Base-by-base conservation (phyloP, 2,888 invertebrate genomes). In the Oconnorella tubifera region DNA sequence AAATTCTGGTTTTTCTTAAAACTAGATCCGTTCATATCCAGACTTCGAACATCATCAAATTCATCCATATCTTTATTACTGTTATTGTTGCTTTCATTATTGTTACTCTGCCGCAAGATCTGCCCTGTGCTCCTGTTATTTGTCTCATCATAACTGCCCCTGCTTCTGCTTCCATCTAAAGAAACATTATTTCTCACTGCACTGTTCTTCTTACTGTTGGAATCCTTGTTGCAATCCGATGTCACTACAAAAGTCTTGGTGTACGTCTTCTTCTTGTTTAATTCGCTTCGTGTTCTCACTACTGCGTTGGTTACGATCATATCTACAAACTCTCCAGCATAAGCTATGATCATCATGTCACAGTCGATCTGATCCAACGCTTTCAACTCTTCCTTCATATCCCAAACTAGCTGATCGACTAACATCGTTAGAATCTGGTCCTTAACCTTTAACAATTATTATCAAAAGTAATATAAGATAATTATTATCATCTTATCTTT, bases 251-350 rank as follows among this genome's bases (percentile, higher is more conserved):
- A 49, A 29, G 49, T 51, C 6, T 55, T 29, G 10, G 60, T 25
- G 49, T 56, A 56, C 29, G 49, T 33, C 32, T 32, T 51, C 2
- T 64, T 62, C 53, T 63, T 31, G 14, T 48, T 28, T 25, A 65
- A 33, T 19, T 59, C 63, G 19, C 55, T 59, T 33, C 62, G 63
- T 19, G 66, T 63, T 50, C 59, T 56, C 19, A 66, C 58, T 14
- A 66, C 66, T 14, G 63, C 66, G 28, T 66, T 66, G 3, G 66
- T 66, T 33, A 63, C 40, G 59, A 66, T 63, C n/a, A 62, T 63
- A 49, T 66, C 66, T 2, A 66, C 59, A 53, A 55, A 66, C 33
- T 66, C 61, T 3, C 66, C 66, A 29, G 63, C 63, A 28, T 53
- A 63, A 31, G 60, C 63, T 33, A 63, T 66, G 55, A 63, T 63